Percentiles rank a stretch among this genome's conserved stretches.
Evolutionary conservation across 2,888 invertebrate genomes (phyloP).

Genomic region (Cephus pulcher): DNA sequence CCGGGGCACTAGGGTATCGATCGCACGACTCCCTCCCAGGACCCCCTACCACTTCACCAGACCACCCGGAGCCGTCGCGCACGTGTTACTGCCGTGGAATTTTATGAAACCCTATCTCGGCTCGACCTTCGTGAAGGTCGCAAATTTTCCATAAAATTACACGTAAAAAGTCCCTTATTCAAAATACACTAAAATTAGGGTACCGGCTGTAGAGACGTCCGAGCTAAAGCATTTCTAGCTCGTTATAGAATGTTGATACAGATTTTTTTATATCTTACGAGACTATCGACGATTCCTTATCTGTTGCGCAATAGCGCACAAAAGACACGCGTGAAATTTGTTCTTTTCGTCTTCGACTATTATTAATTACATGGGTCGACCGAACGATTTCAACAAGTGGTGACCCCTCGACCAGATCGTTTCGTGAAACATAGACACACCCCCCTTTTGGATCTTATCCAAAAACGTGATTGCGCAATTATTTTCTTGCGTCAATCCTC

Average conservation of each 20-base stretch:
- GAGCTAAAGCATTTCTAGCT: background rate
- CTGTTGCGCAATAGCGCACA: background rate
- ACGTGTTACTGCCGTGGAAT: background rate
- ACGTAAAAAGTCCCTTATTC: background rate
- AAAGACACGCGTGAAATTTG: background rate
- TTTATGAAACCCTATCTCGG: background rate
- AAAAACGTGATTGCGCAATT: conserved; percentile 25
- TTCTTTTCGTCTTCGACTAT: background rate
- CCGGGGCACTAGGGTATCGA: background rate
- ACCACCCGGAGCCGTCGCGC: background rate
- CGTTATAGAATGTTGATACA: background rate
- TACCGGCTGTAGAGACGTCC: background rate
- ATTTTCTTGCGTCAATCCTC: conserved; percentile 22
- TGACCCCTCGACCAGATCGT: background rate
- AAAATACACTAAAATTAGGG: background rate
- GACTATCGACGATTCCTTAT: background rate
- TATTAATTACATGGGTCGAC: background rate
- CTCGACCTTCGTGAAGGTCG: background rate
- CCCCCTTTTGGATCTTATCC: conserved; percentile 22
- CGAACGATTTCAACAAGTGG: background rate
- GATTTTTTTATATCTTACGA: background rate
- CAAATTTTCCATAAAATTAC: background rate
- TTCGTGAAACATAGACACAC: background rate
- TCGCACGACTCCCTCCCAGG: background rate
- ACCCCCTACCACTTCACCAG: background rate